phyloP scores from a whole-genome alignment of 2,113 vertebrate genomes.

The Dicentrarchus labrax region DNA sequence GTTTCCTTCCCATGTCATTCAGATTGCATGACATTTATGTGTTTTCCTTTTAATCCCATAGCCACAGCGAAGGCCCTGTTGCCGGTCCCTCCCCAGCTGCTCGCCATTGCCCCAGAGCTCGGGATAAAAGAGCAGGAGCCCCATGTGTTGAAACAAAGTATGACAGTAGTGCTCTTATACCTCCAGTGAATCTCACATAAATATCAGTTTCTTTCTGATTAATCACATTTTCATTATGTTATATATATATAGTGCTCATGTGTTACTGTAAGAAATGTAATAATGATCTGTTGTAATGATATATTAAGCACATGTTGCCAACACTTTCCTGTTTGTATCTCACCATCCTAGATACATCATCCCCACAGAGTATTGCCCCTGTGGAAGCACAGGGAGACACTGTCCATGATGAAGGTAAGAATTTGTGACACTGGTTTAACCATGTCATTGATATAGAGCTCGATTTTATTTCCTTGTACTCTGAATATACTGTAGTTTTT shows the following conservation, averaged over 20 bases:
- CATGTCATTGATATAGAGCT: too few relatives aligned
- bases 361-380: neutral
- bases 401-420: neutral
- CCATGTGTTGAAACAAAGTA: neutral
- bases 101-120: constrained; percentile 4
- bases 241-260: too few relatives aligned
- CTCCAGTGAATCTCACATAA: neutral
- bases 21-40: too few relatives aligned
- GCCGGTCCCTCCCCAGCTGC: constrained; percentile 14
- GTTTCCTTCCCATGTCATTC: too few relatives aligned
- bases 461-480: neutral
- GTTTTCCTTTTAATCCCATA: neutral
- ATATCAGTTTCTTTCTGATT: neutral
- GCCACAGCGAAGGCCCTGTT: neutral
- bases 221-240: neutral
- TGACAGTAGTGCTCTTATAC: neutral
- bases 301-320: neutral
- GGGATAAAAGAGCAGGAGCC: neutral
- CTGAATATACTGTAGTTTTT: neutral
- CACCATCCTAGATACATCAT: neutral
- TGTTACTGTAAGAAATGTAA: too few relatives aligned
- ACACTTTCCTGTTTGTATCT: neutral
- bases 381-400: neutral
- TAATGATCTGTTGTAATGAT: fast-evolving
- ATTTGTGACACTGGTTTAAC: neutral